These are phyloP conservation scores for Nerophis ophidion DNA, from an alignment of 2,113 vertebrate species.

Conservation along the genomic window DNA sequence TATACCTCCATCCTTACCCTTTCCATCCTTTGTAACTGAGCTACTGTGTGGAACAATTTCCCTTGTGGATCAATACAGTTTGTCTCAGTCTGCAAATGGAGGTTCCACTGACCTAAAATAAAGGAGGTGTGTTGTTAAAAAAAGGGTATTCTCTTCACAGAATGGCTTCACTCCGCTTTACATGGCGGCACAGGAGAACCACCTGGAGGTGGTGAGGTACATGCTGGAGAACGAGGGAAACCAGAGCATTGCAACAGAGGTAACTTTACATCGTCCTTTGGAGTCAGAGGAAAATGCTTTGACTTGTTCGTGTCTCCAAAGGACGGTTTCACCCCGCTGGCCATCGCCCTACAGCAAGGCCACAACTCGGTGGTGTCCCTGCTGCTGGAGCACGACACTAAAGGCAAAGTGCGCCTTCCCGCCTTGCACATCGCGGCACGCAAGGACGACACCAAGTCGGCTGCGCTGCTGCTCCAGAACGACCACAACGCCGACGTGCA, in stretches of 20 bases:
- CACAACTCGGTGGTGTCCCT: slow-evolving; percentile 94
- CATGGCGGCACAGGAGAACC: slow-evolving; percentile 98
- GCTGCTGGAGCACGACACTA: slow-evolving; percentile 94
- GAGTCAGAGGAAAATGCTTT: not conserved
- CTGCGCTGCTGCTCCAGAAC: slow-evolving; percentile 91
- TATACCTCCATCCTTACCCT: no score
- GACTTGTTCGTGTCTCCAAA: slow-evolving; percentile 36
- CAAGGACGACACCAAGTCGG: slow-evolving; percentile 97
- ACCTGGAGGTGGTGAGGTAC: slow-evolving; percentile 91
- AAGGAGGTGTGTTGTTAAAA: no score
- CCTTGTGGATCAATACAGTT: no score
- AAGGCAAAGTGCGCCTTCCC: slow-evolving; percentile 91
- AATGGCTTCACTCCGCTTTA: slow-evolving; percentile 98
- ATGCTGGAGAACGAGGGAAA: slow-evolving; percentile 94
- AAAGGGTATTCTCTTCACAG: slow-evolving; percentile 55
- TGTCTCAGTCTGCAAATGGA: no score
- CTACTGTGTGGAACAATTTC: no score
- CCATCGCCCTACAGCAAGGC: slow-evolving; percentile 93
- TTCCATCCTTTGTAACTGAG: no score
- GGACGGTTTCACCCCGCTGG: slow-evolving; percentile 96
- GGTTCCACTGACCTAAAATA: no score
- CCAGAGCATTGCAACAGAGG: slow-evolving; percentile 98
- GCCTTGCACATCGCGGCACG: slow-evolving; percentile 94
- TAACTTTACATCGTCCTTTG: slow-evolving; percentile 28
- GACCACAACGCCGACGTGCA: slow-evolving; percentile 98